A percentile compares a stretch with the other conserved stretches of the same genome.
These are phyloP conservation scores for Mesocentrotus franciscanus DNA, from an alignment of 53 echinoderm and acorn worm genomes.

Conservation along the genomic window DNA sequence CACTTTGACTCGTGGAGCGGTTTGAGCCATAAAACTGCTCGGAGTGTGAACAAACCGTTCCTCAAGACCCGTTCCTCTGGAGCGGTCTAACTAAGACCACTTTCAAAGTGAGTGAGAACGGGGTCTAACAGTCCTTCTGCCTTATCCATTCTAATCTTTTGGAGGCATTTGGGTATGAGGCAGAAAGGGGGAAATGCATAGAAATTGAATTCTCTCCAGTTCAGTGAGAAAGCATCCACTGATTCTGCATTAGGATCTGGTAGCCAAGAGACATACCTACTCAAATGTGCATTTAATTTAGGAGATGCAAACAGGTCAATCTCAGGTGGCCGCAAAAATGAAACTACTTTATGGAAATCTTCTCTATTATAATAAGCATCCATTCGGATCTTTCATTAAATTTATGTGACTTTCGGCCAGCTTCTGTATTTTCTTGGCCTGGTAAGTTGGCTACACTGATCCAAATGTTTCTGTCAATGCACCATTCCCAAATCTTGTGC, in stretches of 20 bases:
- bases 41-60: no score
- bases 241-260: not conserved
- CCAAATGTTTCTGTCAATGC: not conserved
- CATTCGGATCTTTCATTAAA: constrained; percentile 8
- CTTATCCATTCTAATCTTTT: no score
- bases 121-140: no score
- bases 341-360: not conserved
- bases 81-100: no score
- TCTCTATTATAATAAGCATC: not conserved
- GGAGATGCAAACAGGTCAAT: not conserved
- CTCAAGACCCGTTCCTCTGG: no score
- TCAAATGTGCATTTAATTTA: not conserved
- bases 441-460: not conserved
- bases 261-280: not conserved
- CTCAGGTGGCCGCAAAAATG: not conserved
- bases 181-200: no score
- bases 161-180: no score
- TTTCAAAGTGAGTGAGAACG: no score
- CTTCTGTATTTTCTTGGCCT: not conserved
- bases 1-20: no score
- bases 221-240: not conserved
- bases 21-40: no score
- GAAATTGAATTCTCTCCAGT: not conserved
- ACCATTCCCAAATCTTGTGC: no score
- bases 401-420: not conserved